A percentile compares a stretch with the other conserved stretches of the same genome.
Evolutionary conservation across 2,113 vertebrate genomes (phyloP).

Genomic region (Oceanites oceanicus): DNA sequence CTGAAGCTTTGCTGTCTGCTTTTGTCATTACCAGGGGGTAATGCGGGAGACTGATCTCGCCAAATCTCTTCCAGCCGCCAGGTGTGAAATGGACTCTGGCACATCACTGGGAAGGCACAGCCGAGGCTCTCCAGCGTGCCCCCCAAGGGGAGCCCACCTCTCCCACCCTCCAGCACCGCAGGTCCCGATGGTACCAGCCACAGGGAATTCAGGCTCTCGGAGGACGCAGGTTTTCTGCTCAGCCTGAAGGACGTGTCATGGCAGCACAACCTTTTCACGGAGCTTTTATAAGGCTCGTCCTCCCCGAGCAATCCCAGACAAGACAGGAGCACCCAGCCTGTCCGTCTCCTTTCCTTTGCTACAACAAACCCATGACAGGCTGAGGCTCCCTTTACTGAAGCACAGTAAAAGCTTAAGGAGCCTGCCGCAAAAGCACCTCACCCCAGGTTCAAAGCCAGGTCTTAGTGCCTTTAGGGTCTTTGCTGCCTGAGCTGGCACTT

Average conservation of each 20-base stretch:
- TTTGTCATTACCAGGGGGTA: slow-evolving; percentile 78
- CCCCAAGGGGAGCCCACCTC: neutral
- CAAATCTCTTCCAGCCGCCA: slow-evolving; percentile 61
- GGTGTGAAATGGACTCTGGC: slow-evolving; percentile 53
- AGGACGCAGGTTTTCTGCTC: neutral
- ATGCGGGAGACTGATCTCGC: slow-evolving; percentile 50
- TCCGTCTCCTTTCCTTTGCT: neutral
- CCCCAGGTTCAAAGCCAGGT: neutral
- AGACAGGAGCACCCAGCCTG: neutral
- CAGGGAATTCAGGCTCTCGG: neutral
- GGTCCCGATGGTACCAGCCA: neutral
- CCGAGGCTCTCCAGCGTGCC: neutral
- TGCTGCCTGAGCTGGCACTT: neutral
- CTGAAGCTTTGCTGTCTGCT: slow-evolving; percentile 76
- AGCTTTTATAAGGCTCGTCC: accelerated
- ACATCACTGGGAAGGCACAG: neutral
- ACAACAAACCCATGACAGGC: accelerated
- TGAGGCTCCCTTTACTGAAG: neutral
- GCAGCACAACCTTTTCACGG: neutral
- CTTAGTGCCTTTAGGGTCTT: neutral
- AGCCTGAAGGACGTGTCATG: accelerated
- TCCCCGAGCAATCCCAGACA: neutral
- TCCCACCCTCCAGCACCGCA: neutral
- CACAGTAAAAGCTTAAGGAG: neutral
- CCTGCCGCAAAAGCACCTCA: neutral